Percentiles rank a stretch among this genome's conserved stretches.
These are phyloP conservation scores for Eupithecia exiguata DNA, from an alignment of 2,888 invertebrate genomes.

Conservation along the genomic window DNA sequence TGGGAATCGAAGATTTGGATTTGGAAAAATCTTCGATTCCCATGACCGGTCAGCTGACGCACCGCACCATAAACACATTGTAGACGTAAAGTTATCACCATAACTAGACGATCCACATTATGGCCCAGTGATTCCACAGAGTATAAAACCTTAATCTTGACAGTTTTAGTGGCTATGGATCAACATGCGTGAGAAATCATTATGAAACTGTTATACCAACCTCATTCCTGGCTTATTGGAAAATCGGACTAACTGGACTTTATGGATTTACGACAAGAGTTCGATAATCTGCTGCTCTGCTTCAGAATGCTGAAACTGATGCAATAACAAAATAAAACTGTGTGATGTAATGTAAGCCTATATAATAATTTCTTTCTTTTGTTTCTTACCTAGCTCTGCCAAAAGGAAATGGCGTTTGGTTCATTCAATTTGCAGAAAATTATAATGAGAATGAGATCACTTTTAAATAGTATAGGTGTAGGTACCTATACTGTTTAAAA, in stretches of 20 bases:
- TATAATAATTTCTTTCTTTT: too few species aligned
- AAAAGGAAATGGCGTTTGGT: too few species aligned
- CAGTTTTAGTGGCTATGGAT: conserved; percentile 53
- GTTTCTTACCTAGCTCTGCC: too few species aligned
- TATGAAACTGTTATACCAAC: conserved; percentile 48
- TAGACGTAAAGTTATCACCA: conserved; percentile 16
- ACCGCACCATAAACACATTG: conserved; percentile 32
- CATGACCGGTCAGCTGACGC: conserved; percentile 22
- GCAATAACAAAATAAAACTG: too few species aligned
- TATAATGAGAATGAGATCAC: too few species aligned
- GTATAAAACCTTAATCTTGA: conserved; percentile 45
- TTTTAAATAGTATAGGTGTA: too few species aligned
- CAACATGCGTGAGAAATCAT: conserved; percentile 59
- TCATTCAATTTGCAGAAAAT: too few species aligned
- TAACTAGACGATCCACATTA: conserved; percentile 37
- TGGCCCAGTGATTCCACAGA: conserved; percentile 32
- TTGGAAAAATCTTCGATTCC: neutral
- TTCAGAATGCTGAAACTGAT: neutral
- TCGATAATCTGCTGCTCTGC: neutral
- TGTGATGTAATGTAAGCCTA: too few species aligned
- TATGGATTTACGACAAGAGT: conserved; percentile 32
- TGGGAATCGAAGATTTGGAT: too few species aligned
- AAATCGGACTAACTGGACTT: conserved; percentile 34
- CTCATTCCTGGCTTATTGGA: conserved; percentile 41
- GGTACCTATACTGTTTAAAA: too few species aligned